Evolutionary conservation across 1,140 invertebrate genomes (phyloP), one percentile per base, ranked within the genome.

Genomic region (Drosophila trapezifrons): DNA sequence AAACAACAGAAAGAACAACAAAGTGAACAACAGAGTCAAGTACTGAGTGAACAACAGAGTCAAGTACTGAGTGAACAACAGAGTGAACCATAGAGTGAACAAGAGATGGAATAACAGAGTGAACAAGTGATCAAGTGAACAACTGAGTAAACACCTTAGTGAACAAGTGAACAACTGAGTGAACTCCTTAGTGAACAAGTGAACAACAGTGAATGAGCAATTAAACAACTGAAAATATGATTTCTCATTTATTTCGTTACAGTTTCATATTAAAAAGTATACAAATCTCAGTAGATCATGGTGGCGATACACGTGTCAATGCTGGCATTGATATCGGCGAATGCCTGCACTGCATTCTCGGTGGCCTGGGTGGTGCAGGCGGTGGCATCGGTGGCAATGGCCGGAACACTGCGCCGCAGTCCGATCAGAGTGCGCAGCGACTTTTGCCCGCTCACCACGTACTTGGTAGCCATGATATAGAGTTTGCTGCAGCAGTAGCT

Each of bases 361-460:
- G 80, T 66, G 38, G 81, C 64, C 9, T 12, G n/a, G 9, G 18
- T 38, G n/a, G 80, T 85, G 57, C 81, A 85, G 43, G n/a, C 4
- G 52, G 76, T 57, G 29, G 80, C 73, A 55, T 80, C 73, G 22
- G 17, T 60, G 35, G 64, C 72, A 20, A 85, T 58, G 17, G 67
- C 76, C 15, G 81, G 80, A 0, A 83, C 81, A 46, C 49, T 74
- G 15, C 46, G 64, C 0, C 66, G 38, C 10, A 74, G 45, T 8
- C 56, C 71, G 22, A 79, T 65, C 17, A 84, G 12, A 22, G 77
- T 18, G 37, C 71, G 58, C 9, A 76, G 1, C 20, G 80, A 83
- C 15, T 45, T 58, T 32, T 71, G 80, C 0, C 56, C 51, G 42
- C 43, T 66, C 3, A 22, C 13, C n/a, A 2, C 15, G 3, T n/a